Evolutionary conservation across 2,888 invertebrate species (phyloP).

Genomic region (Ectemnius lituratus): DNA sequence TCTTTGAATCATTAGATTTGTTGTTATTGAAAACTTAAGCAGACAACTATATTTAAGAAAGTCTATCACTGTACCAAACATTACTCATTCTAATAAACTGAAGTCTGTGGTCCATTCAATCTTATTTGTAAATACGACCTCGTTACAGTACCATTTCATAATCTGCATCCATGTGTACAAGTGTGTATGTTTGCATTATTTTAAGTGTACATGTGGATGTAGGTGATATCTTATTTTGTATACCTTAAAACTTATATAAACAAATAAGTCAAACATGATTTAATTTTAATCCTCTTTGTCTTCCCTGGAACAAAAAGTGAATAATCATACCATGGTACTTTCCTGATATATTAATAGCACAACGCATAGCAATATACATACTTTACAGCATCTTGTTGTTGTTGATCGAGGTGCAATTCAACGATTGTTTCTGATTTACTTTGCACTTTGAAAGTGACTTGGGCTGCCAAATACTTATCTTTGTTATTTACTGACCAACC

Average conservation of each 20-base stretch:
- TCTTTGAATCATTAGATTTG: conserved; percentile 35
- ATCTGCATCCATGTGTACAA: conserved; percentile 52
- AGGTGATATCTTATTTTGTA: conserved; percentile 54
- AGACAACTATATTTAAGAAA: conserved; percentile 40
- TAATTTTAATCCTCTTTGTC: conserved; percentile 74
- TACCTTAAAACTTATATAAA: conserved; percentile 71
- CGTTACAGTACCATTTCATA: conserved; percentile 60
- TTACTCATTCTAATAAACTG: conserved; percentile 53
- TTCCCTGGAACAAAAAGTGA: conserved; percentile 64
- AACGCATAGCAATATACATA: conserved; percentile 54
- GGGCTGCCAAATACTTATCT: conserved; percentile 78
- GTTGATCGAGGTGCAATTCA: conserved; percentile 76
- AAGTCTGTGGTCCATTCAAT: conserved; percentile 61
- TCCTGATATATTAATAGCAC: conserved; percentile 3
- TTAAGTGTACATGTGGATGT: conserved; percentile 61
- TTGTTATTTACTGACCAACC: conserved; percentile 79
- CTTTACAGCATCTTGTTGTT: conserved; percentile 72
- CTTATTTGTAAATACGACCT: conserved; percentile 59
- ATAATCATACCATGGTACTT: neutral
- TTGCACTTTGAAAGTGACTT: conserved; percentile 78
- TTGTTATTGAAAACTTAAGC: conserved; percentile 37
- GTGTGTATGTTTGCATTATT: conserved; percentile 55
- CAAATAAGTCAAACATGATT: conserved; percentile 67
- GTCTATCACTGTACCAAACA: conserved; percentile 50
- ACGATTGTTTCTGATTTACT: conserved; percentile 79